These are phyloP conservation scores for Dasyurus viverrinus DNA, from an alignment of 2,113 vertebrate genomes.

Conservation along the genomic window DNA sequence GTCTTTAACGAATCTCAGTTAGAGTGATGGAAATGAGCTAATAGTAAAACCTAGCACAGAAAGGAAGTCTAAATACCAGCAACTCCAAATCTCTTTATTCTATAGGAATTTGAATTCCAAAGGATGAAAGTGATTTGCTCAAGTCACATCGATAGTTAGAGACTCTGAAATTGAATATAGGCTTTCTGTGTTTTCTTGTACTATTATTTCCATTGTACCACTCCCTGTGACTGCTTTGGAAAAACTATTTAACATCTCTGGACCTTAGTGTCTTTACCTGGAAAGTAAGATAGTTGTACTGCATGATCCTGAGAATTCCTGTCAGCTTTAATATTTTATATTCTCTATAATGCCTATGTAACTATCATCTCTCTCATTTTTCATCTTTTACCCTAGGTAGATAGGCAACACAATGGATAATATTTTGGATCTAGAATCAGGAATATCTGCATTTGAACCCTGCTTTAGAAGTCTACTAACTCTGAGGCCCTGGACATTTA, in stretches of 20 bases:
- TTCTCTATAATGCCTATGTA: not conserved
- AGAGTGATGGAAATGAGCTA: too few species aligned
- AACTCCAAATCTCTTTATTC: not conserved
- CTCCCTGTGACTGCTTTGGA: not conserved
- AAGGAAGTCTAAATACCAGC: not conserved
- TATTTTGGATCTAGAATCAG: not conserved
- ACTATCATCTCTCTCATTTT: not conserved
- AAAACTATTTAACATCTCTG: not conserved
- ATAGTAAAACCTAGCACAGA: not conserved
- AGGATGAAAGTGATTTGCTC: not conserved
- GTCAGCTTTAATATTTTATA: not conserved
- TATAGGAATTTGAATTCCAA: not conserved
- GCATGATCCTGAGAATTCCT: not conserved
- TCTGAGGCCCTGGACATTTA: not conserved
- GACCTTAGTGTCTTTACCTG: not conserved
- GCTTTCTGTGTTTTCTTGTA: not conserved
- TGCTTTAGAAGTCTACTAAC: not conserved
- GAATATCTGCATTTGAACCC: not conserved
- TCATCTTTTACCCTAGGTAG: not conserved
- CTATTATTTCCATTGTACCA: not conserved
- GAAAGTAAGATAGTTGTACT: not conserved
- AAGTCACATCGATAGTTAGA: not conserved
- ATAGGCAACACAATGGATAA: not conserved
- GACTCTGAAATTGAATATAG: not conserved
- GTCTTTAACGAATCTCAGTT: too few species aligned